Conservation (phyloP, 92 coral and sea anemone species). For the Porites divaricata region DNA sequence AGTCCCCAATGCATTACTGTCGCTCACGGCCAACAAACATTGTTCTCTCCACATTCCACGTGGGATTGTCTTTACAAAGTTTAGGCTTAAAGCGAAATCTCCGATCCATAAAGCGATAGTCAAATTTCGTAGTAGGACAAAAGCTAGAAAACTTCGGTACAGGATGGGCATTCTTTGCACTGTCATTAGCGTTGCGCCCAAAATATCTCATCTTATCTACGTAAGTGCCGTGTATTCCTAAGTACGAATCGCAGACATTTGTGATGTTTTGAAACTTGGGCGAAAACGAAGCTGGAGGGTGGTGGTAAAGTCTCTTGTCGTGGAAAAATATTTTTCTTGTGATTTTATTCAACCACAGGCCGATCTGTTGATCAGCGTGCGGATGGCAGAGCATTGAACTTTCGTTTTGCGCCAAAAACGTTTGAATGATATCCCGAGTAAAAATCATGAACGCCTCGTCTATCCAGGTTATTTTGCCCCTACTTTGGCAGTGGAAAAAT, state of each 20-base stretch:
- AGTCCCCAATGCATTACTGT: neutral
- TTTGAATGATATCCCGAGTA: constrained; percentile 43
- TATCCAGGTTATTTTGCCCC: constrained; percentile 18
- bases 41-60: constrained; percentile 9
- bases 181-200: constrained; percentile 34
- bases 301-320: constrained; percentile 54
- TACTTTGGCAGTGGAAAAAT: constrained; percentile 30
- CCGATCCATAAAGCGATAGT: constrained; percentile 5
- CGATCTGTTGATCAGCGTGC: constrained; percentile 49
- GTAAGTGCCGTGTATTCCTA: constrained; percentile 58
- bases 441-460: constrained; percentile 69
- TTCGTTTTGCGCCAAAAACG: constrained; percentile 54
- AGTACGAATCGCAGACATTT: constrained; percentile 38
- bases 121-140: constrained; percentile 31
- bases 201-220: constrained; percentile 20
- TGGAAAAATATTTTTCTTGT: constrained; percentile 26
- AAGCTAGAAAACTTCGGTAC: neutral
- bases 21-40: constrained; percentile 12
- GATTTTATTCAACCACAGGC: constrained; percentile 60
- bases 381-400: constrained; percentile 56
- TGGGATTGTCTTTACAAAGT: constrained; percentile 38
- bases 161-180: neutral
- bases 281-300: constrained; percentile 43
- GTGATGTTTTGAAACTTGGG: neutral
- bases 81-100: constrained; percentile 33